Evolutionary conservation across 92 coral and sea anemone genomes (phyloP).

Genomic region (Epizoanthus stellaris): DNA sequence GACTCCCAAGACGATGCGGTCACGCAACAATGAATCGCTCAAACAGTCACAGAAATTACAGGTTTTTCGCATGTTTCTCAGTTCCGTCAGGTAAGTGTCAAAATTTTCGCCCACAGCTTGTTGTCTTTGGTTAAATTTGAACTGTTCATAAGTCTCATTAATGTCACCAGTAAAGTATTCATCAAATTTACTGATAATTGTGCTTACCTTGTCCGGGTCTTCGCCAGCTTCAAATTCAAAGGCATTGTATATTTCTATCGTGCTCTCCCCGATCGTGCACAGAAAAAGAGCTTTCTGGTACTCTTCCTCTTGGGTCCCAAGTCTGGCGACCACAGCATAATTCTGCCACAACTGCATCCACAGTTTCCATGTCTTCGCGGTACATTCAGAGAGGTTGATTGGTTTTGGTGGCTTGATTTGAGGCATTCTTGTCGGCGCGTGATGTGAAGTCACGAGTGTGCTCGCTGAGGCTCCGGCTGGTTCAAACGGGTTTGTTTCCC

Average conservation of each 20-base stretch:
- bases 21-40: conserved; percentile 45
- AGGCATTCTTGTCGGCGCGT: neutral
- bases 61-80: conserved; percentile 44
- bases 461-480: no score
- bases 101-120: conserved; percentile 45
- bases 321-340: conserved; percentile 15
- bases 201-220: neutral
- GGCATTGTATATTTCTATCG: no score
- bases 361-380: conserved; percentile 18
- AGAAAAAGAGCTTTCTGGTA: neutral
- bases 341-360: conserved; percentile 43
- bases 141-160: conserved; percentile 30
- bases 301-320: neutral
- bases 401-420: conserved; percentile 21
- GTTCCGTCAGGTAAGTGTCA: conserved; percentile 38
- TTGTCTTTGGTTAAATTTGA: conserved; percentile 39
- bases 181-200: neutral
- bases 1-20: conserved; percentile 38
- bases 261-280: neutral
- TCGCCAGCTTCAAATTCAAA: neutral
- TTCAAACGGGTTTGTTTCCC: no score
- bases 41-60: conserved; percentile 53
- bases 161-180: conserved; percentile 11
- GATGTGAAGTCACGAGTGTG: no score
- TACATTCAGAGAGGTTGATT: conserved; percentile 11